phyloP scores from a whole-genome alignment of 2,888 invertebrate species.

The Drosophila cracens region DNA sequence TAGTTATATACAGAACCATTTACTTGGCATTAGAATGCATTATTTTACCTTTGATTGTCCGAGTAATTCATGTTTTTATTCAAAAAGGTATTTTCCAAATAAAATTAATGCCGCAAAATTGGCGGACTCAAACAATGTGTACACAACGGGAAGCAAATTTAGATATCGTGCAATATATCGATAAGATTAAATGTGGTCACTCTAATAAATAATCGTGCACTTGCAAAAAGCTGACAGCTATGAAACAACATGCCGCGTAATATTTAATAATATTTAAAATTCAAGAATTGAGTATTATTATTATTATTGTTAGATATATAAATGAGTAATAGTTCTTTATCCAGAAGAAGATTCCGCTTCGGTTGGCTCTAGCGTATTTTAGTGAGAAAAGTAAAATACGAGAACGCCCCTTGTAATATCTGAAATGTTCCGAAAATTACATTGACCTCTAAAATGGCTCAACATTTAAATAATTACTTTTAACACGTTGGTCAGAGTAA shows the following conservation, averaged over 20 bases:
- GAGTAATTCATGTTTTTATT: conserved; percentile 52
- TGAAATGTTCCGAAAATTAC: conserved; percentile 32
- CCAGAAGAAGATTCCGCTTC: neutral
- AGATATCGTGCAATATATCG: conserved; percentile 21
- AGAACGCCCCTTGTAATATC: conserved; percentile 78
- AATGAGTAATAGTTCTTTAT: neutral
- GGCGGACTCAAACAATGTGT: conserved; percentile 51
- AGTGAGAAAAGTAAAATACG: conserved; percentile 80
- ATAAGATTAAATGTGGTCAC: conserved; percentile 1
- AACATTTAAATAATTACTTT: conserved; percentile 53
- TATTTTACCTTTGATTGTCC: conserved; percentile 51
- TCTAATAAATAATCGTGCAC: neutral
- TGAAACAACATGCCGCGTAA: neutral
- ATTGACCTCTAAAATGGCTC: neutral
- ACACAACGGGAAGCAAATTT: neutral
- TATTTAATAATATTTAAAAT: neutral
- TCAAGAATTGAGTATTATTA: neutral
- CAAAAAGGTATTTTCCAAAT: neutral
- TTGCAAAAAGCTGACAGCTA: conserved; percentile 23
- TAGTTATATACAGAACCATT: neutral
- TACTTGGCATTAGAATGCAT: too few relatives aligned
- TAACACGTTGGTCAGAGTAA: conserved; percentile 65
- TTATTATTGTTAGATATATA: neutral
- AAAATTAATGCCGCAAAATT: conserved; percentile 53
- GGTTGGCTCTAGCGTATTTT: conserved; percentile 61